A percentile compares a stretch with the other conserved stretches of the same genome.
phyloP scores from a whole-genome alignment of 1,140 invertebrate species.

The Patella vulgata region DNA sequence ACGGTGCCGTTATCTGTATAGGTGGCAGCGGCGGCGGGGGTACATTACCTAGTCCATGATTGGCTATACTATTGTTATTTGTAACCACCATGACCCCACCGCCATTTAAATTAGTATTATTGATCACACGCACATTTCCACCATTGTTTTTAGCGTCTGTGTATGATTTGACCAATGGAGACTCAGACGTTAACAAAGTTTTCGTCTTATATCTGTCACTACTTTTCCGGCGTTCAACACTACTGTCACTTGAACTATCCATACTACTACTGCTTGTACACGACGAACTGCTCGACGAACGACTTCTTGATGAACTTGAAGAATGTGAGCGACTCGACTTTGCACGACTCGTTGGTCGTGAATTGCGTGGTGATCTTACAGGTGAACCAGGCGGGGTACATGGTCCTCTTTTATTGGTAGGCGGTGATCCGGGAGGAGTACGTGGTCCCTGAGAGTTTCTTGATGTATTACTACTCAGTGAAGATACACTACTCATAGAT shows the following conservation, averaged over 20 bases:
- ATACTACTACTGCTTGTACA: conserved; percentile 18
- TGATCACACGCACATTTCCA: conserved; percentile 9
- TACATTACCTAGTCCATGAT: no score
- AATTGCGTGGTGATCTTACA: neutral
- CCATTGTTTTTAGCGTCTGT: neutral
- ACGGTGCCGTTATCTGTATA: no score
- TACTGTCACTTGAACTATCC: conserved; percentile 3
- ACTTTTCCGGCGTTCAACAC: conserved; percentile 5
- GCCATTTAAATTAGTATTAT: conserved; percentile 16
- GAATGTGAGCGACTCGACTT: conserved; percentile 29
- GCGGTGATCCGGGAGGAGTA: conserved; percentile 26
- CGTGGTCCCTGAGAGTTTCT: conserved; percentile 17
- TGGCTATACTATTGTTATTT: no score
- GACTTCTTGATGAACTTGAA: conserved; percentile 23
- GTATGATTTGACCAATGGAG: neutral
- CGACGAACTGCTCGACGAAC: conserved; percentile 26
- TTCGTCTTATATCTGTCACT: conserved; percentile 1
- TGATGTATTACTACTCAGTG: neutral
- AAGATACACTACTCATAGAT: neutral
- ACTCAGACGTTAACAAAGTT: neutral
- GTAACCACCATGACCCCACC: conserved; percentile 12
- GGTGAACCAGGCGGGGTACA: conserved; percentile 38
- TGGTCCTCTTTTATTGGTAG: conserved; percentile 22
- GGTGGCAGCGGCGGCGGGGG: no score
- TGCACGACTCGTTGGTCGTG: conserved; percentile 16